Evolutionary conservation across 2,888 invertebrate genomes (phyloP), one percentile per base, ranked within the genome.

Genomic region (Andrena bicolor): DNA sequence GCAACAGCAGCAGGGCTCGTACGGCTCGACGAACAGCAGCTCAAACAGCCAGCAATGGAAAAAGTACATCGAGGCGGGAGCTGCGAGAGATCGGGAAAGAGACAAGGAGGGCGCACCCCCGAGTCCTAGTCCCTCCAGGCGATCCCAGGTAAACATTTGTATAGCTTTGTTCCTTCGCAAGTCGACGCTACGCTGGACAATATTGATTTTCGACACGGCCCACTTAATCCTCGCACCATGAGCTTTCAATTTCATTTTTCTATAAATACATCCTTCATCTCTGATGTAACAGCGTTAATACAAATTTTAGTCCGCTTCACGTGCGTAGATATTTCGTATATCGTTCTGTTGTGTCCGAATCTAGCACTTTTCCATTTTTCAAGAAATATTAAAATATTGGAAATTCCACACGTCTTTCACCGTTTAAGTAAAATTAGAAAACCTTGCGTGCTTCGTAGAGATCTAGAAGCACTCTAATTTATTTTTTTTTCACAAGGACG

Each of bases 31-130:
- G 35, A 91, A 89, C 76, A 89, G 86, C 61, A 92, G 90, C 48
- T 94, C 94, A 16, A 94, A 94, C 83, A 94, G 94, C 71, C 93
- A 93, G 70, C 94, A 94, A 93, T 94, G 94, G 94, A 94, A 94
- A 80, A 94, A 94, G 80, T 94, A 94, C 85, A 94, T 94, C 82
- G 94, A 94, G 78, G 94, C 93, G 83, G 94, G 94, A 20, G 93
- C 92, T 77, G 93, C 91, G 75, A 91, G 93, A 77, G 92, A 91
- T 88, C 89, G 92, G 80, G 93, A 93, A 71, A 91, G 93, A 89
- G 93, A 93, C 87, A 93, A 93, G 87, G 93, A 93, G 77, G 90
- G 89, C 3, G 90, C 91, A 26, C 93, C 93, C 63, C 92, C 93
- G 72, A 94, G 93, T 90, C 93, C 94, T 89, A 93, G 93, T 92